Evolutionary conservation across 2,113 vertebrate genomes (phyloP), one percentile per base, ranked within the genome.

Genomic region (Eudyptes chrysolophus): DNA sequence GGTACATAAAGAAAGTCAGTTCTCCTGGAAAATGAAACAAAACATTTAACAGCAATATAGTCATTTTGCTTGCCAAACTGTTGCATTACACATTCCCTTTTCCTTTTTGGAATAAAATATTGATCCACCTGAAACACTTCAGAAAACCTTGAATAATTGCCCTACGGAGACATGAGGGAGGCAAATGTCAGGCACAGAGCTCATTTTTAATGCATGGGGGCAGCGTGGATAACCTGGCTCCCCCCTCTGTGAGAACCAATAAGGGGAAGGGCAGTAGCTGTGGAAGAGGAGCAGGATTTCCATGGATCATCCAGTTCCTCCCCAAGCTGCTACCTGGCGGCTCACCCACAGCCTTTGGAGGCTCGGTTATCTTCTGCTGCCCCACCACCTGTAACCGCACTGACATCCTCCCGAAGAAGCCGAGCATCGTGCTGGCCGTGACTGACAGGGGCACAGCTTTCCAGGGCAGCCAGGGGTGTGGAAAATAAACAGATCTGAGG

Each of bases 171-270:
- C 12, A 38, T 1, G 10, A 82, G 7, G 9, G 11, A 87, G 12
- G 16, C 24, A 65, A 78, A 34, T 0, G 0, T 64, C 7, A 42
- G 44, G 42, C 1, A 1, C 9, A 69, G 38, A 75, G 1, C 4
- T 75, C 6, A 2, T 69, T 64, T 88, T 61, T 42, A 32, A 32
- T 48, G 16, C 0, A 0, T 18, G 26, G 8, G 21, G 20, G 12
- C 10, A 32, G 29, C 0, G 0, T 17, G 26, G 24, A 68, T 15
- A 25, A 68, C 42, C 13, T 2, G 1, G 4, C 5, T 24, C 4
- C 6, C 13, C 4, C 3, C 1, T 0, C 4, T 15, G 6, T 48
- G n/a, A 65, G 42, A 94, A 55, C 7, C 0, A 8, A 7, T 13
- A 44, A 75, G 16, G 10, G 6, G 13, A 92, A 87, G 11, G 11